Evolutionary conservation across 1,140 invertebrate genomes (phyloP).

Genomic region (Helicoverpa armigera): DNA sequence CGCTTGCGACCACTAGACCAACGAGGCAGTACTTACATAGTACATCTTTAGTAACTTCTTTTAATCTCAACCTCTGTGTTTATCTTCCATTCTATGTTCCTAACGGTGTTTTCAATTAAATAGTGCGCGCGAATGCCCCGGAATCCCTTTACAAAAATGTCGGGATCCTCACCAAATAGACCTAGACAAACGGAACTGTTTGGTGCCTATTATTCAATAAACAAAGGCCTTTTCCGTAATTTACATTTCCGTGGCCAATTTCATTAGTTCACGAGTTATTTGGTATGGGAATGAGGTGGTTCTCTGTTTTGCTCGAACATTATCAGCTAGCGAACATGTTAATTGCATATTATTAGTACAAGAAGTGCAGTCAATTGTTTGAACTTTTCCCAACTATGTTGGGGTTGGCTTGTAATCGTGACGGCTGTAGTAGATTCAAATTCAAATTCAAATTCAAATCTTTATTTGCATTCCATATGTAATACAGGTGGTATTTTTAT

Average conservation of each 20-base stretch:
- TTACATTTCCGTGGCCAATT: slow-evolving; percentile 59
- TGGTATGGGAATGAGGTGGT: slow-evolving; percentile 35
- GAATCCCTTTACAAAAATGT: slow-evolving; percentile 50
- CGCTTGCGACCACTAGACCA: no score
- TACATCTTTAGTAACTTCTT: no score
- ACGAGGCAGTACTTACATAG: no score
- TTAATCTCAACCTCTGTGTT: no score
- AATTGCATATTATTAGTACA: no score
- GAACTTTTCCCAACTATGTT: no score
- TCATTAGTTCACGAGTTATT: slow-evolving; percentile 55
- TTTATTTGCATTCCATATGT: no score
- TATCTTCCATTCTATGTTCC: slow-evolving; percentile 11
- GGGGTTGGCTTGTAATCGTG: no score
- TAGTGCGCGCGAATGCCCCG: background rate
- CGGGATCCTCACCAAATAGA: slow-evolving; percentile 55
- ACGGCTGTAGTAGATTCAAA: no score
- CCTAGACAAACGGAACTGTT: slow-evolving; percentile 57
- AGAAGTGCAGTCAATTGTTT: no score
- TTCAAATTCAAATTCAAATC: no score
- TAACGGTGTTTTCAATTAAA: slow-evolving; percentile 35
- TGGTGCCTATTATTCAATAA: slow-evolving; percentile 59
- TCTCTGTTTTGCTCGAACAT: slow-evolving; percentile 15
- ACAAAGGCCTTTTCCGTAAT: slow-evolving; percentile 57
- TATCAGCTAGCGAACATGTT: background rate
- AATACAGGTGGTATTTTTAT: no score